phyloP scores from a whole-genome alignment of 92 coral and sea anemone species.

The Blastomussa wellsi region DNA sequence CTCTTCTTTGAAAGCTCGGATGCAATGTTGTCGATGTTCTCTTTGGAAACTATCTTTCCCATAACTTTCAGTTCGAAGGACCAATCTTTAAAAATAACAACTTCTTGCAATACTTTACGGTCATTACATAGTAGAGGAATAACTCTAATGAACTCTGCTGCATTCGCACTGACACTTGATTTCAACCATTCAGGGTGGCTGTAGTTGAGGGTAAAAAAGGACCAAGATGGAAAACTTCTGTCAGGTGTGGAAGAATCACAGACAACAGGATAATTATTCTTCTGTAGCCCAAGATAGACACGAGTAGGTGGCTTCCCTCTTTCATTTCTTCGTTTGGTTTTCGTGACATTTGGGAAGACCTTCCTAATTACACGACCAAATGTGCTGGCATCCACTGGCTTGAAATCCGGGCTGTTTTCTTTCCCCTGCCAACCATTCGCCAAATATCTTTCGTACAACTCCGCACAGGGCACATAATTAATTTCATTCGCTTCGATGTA shows the following conservation, averaged over 20 bases:
- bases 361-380: neutral
- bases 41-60: slow-evolving; percentile 5
- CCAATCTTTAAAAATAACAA: neutral
- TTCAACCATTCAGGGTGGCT: neutral
- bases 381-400: neutral
- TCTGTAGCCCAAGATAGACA: neutral
- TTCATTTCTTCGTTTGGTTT: neutral
- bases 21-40: neutral
- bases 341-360: neutral
- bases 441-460: neutral
- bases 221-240: neutral
- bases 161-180: neutral
- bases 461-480: neutral
- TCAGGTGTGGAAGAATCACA: neutral
- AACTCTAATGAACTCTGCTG: neutral
- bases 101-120: neutral
- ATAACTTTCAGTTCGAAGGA: neutral
- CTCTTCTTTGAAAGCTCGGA: neutral
- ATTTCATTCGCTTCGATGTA: neutral
- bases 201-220: neutral
- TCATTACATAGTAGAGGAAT: neutral
- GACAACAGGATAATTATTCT: neutral
- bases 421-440: neutral
- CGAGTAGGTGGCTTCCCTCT: neutral
- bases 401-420: neutral